Evolutionary conservation across 1,140 invertebrate genomes (phyloP), one percentile per base, ranked within the genome.

Genomic region (Manduca sexta): DNA sequence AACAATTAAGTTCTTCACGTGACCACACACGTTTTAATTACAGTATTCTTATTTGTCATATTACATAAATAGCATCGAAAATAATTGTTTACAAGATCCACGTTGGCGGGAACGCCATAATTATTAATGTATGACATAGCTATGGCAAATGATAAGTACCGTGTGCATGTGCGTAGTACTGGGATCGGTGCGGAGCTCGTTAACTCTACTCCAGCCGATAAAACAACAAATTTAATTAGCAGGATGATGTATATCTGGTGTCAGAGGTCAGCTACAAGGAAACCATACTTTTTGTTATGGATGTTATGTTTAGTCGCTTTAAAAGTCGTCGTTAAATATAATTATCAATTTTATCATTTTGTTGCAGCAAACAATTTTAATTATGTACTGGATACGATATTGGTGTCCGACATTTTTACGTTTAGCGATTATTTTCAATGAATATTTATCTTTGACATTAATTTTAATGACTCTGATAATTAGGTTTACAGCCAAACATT

Each of bases 291-390:
- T 56, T 60, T 63, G 52, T 44, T 60, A 61, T 62, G 49, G 43
- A 62, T 58, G 47, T 44, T 60, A 61, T 62, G 49, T 42, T 60
- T 58, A 47, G 47, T 53, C 53, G 50, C 51, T 37, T 52, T 68
- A 65, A 71, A 68, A 63, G 66, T 56, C 62, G 65, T 64, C 56
- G 62, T 72, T 71, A 75, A 69, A 56, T 66, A 48, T 76, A 75
- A 80, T 77, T 58, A 78, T 80, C 68, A 65, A 45, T 68, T 68
- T 75, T 81, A 81, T 82, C 75, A 74, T 69, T 65, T 62, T 54
- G 41, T 49, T 58, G 45, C 47, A 61, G 59, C 56, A 66, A 69
- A 77, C 70, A 68, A 44, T 74, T 76, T 78, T 81, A 80, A 81
- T 80, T 66, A 84, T n/a, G n/a, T n/a, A n/a, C 69, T 69, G 75